A percentile compares a stretch with the other conserved stretches of the same genome.
phyloP scores from a whole-genome alignment of 2,113 vertebrate genomes.

The Leucoraja erinaceus region DNA sequence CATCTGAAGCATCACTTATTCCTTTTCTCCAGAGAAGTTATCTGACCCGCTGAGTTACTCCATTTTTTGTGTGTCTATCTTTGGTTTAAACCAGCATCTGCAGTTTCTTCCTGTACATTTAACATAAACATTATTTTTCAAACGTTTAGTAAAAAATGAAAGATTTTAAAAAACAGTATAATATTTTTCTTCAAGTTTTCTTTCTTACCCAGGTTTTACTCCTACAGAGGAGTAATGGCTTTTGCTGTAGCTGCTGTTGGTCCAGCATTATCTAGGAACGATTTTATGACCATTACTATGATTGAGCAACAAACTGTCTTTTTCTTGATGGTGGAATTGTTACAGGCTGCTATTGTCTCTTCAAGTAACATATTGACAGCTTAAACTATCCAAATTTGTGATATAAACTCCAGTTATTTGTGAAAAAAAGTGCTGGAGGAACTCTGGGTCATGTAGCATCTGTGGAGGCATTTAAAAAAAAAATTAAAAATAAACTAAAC shows the following conservation, averaged over 20 bases:
- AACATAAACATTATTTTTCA: too few species aligned
- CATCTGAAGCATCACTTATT: too few species aligned
- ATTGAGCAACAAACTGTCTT: background rate
- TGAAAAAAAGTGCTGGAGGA: too few species aligned
- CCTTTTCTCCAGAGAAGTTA: too few species aligned
- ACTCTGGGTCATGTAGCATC: too few species aligned
- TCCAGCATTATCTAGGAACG: background rate
- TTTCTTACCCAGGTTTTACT: background rate
- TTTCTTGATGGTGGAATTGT: background rate
- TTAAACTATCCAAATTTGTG: background rate
- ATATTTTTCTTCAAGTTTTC: background rate
- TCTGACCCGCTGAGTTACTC: too few species aligned
- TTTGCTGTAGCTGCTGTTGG: background rate
- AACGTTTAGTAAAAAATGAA: background rate
- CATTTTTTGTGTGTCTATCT: too few species aligned
- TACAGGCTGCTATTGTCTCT: background rate
- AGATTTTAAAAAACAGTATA: background rate
- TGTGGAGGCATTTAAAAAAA: too few species aligned
- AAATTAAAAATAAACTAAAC: too few species aligned
- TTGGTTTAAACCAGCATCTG: too few species aligned
- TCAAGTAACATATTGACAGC: background rate
- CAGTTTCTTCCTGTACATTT: too few species aligned
- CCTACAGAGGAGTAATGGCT: background rate
- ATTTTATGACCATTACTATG: background rate
- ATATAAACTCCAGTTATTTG: too few species aligned